Evolutionary conservation across 2,888 invertebrate species (phyloP), one percentile per base, ranked within the genome.

Genomic region (Amphipoea oculea): DNA sequence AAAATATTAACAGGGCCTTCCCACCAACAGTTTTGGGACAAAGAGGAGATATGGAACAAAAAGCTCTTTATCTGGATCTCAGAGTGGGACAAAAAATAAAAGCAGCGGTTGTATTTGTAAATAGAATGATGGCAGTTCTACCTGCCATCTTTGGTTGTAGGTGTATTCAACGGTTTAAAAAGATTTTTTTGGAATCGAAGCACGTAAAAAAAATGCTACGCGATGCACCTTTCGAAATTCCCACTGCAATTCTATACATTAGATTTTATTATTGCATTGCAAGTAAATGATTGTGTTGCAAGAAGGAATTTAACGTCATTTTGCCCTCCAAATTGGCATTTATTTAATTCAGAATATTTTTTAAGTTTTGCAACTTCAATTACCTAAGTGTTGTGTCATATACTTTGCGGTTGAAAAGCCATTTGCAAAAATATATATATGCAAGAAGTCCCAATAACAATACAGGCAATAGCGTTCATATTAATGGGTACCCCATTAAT

Each of bases 81-180:
- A 87, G 85, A 92, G 90, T 90, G 90, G 91, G 85, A 93, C 92
- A 95, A 95, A 95, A 95, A 95, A 82, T 83, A 54, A 84, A 93
- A 93, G 91, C 92, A 94, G 94, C 93, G 94, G 95, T 95, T 94
- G 93, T 95, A 95, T 96, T 96, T 94, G 95, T 96, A 96, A 96
- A 96, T 95, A 94, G 93, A 36, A 36, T 36, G 36, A 92, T 91
- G 88, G 95, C 96, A 96, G 96, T 45, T 45, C 45, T 45, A 45
- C 45, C 45, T 45, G 45, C 45, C 45, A 45, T 45, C 45, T 45
- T 45, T 45, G 94, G 93, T 96, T 95, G 96, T 96, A 95, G 96
- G 96, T 95, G 96, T 94, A 95, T 95, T 94, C 94, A 94, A 91
- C 91, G 91, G 91, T 93, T 88, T 85, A 89, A 86, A 89, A 85